Conservation (phyloP, 2,888 invertebrate genomes). For the Cephonodes hylas region DNA sequence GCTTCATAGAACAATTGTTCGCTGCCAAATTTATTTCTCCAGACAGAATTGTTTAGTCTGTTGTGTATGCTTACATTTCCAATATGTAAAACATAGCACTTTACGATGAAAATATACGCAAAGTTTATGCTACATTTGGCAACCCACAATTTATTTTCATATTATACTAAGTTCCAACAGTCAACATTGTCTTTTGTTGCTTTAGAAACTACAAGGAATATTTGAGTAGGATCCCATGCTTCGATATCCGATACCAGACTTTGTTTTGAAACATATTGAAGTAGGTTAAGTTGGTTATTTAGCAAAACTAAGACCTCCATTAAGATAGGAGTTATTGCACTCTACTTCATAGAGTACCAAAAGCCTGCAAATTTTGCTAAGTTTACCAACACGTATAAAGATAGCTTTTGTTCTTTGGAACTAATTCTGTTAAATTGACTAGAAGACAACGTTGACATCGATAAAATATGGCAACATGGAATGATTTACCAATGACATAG, state of each 20-base stretch:
- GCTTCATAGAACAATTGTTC: neutral
- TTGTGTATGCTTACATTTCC: too few species aligned
- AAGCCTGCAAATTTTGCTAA: neutral
- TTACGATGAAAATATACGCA: neutral
- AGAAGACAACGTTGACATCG: constrained; percentile 29
- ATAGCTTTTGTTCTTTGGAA: neutral
- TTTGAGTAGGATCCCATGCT: too few species aligned
- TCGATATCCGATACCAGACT: neutral
- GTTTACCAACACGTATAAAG: neutral
- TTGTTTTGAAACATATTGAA: neutral
- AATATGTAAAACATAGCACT: too few species aligned
- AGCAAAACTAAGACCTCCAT: neutral
- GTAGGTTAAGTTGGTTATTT: neutral
- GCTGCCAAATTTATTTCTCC: neutral
- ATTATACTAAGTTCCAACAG: neutral
- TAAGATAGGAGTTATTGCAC: neutral
- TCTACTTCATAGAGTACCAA: neutral
- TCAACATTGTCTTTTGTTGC: constrained; percentile 3
- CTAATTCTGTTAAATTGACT: constrained; percentile 21
- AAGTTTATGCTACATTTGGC: neutral
- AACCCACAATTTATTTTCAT: neutral
- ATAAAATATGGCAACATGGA: constrained; percentile 25
- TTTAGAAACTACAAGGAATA: too few species aligned
- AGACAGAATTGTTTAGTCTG: too few species aligned
- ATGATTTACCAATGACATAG: constrained; percentile 14